A percentile compares a stretch with the other conserved stretches of the same genome.
phyloP scores from a whole-genome alignment of 2,888 invertebrate genomes.

The Caenorhabditis sp. region DNA sequence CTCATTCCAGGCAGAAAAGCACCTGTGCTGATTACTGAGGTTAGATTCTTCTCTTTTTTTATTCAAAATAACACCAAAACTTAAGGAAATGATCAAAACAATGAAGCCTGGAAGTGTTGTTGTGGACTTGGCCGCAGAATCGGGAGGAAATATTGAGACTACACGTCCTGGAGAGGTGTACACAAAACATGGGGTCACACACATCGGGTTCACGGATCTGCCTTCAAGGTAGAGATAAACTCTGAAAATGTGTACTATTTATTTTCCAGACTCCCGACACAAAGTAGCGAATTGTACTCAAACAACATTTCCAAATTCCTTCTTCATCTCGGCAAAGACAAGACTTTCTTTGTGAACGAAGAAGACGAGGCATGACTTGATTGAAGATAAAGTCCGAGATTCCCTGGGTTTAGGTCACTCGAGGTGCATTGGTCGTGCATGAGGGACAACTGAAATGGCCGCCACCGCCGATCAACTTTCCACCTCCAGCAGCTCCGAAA shows the following conservation, averaged over 20 bases:
- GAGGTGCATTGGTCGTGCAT: constrained; percentile 87
- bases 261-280: constrained; percentile 85
- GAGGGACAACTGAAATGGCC: constrained; percentile 88
- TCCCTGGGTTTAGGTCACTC: constrained; percentile 80
- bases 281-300: constrained; percentile 90
- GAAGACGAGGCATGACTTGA: constrained; percentile 85
- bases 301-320: constrained; percentile 92
- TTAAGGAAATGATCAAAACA: constrained; percentile 85
- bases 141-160: constrained; percentile 84
- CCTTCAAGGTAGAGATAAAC: constrained; percentile 82
- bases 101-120: constrained; percentile 92
- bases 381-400: not conserved
- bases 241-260: not conserved
- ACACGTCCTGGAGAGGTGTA: constrained; percentile 82
- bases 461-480: constrained; percentile 82
- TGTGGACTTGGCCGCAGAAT: constrained; percentile 91
- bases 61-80: too few relatives aligned
- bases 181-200: constrained; percentile 87
- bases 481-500: constrained; percentile 74
- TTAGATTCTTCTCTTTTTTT: constrained; percentile 78
- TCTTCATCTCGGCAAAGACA: constrained; percentile 87
- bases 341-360: constrained; percentile 87
- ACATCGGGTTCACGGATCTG: constrained; percentile 89
- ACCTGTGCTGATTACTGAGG: constrained; percentile 87
- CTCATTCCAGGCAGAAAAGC: constrained; percentile 91